A percentile compares a stretch with the other conserved stretches of the same genome.
These are phyloP conservation scores for Dolomedes plantarius DNA, from an alignment of 2,888 invertebrate genomes.

Conservation along the genomic window DNA sequence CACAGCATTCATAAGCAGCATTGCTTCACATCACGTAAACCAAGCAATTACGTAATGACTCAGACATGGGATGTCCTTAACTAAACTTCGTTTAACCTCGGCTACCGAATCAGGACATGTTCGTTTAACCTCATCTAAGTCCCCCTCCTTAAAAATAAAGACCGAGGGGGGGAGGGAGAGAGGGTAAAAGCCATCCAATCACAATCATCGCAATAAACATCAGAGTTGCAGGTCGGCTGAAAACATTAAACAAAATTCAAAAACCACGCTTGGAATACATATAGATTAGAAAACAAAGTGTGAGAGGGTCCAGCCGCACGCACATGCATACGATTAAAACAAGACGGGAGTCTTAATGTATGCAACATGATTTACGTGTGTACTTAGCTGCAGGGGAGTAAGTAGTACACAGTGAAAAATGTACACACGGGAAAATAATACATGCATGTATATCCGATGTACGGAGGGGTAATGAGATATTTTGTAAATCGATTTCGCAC, in stretches of 20 bases:
- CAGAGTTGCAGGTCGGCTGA: background rate
- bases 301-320: constrained; percentile 33
- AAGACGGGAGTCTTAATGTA: constrained; percentile 34
- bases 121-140: no score
- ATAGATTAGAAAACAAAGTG: constrained; percentile 2
- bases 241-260: background rate
- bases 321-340: constrained; percentile 59
- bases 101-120: no score
- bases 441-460: constrained; percentile 22
- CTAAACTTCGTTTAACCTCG: no score
- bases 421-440: background rate
- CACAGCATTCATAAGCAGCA: no score
- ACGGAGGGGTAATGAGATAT: constrained; percentile 56
- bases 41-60: no score
- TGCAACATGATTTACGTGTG: constrained; percentile 56
- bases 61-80: no score
- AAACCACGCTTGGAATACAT: background rate
- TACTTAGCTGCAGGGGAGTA: constrained; percentile 63
- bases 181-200: no score
- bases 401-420: constrained; percentile 13
- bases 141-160: no score
- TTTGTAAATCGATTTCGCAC: constrained; percentile 67
- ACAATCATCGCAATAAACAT: no score
- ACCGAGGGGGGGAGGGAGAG: no score
- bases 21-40: no score